A percentile compares a stretch with the other conserved stretches of the same genome.
Conservation (phyloP, 1,140 invertebrate species). For the Chelonus insularis region DNA sequence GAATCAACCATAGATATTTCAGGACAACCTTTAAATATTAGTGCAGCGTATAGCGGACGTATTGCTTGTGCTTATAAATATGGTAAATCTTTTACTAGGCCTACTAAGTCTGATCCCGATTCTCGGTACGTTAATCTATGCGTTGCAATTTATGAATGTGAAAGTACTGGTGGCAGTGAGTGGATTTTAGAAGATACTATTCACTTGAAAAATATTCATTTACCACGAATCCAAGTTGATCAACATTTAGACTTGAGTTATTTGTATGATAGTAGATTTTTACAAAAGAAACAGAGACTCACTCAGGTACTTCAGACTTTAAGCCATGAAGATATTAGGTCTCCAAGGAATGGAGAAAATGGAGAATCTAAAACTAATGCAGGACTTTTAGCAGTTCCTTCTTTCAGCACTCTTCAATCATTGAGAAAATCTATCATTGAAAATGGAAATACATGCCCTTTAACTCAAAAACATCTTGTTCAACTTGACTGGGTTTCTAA, state of each 20-base stretch:
- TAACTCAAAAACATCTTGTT: slow-evolving; percentile 86
- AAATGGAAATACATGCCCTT: slow-evolving; percentile 85
- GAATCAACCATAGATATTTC: slow-evolving; percentile 86
- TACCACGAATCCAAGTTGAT: slow-evolving; percentile 80
- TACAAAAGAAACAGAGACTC: slow-evolving; percentile 76
- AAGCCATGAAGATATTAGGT: slow-evolving; percentile 62
- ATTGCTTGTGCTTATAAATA: slow-evolving; percentile 96
- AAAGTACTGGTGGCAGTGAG: slow-evolving; percentile 96
- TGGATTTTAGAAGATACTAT: slow-evolving; percentile 99
- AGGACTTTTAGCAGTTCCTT: slow-evolving; percentile 81
- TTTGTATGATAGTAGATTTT: slow-evolving; percentile 77
- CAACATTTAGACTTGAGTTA: slow-evolving; percentile 82
- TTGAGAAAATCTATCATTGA: slow-evolving; percentile 86
- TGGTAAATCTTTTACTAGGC: slow-evolving; percentile 81
- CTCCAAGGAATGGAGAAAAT: slow-evolving; percentile 53
- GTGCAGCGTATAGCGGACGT: slow-evolving; percentile 94
- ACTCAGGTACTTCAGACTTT: slow-evolving; percentile 70
- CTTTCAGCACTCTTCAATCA: slow-evolving; percentile 89
- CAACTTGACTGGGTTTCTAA: slow-evolving; percentile 99
- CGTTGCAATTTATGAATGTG: slow-evolving; percentile 98
- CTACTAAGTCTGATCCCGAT: slow-evolving; percentile 75
- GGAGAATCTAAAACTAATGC: slow-evolving; percentile 49
- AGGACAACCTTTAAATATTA: slow-evolving; percentile 88
- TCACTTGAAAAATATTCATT: slow-evolving; percentile 83
- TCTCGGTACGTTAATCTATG: slow-evolving; percentile 90